Evolutionary conservation across 64 coral and sea anemone species (phyloP), one percentile per base, ranked within the genome.

Genomic region (Pachyseris speciosa): DNA sequence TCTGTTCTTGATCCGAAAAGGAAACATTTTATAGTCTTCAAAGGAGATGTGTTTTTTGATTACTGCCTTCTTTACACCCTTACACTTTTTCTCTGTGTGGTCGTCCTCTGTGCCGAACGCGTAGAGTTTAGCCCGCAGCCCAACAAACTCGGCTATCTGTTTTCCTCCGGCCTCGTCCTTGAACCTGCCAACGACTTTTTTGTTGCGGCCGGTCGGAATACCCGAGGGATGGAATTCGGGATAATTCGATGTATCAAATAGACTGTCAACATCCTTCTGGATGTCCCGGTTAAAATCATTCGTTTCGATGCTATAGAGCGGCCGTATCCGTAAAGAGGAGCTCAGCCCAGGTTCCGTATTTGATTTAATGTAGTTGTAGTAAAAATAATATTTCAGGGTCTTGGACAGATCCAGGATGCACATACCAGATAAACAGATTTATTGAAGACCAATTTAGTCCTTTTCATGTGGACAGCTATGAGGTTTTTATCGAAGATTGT

Each of bases 191-290:
- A 48, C 26, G 20, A 86, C 42, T 71, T 86, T 86, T 44, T 86
- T 86, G 42, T 86, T 69, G 3, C 38, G 25, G 30, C 83, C 65
- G 15, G 24, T 51, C 29, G 42, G 8, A 2, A 81, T 81, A 58
- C 73, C 36, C 2, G 73, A 55, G 10, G 40, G 64, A 43, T 71
- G 83, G 15, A 51, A 22, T 16, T 38, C 33, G 20, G 64, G 83
- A 40, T 86, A 86, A n/a, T 40, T 70, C 40, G 63, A 69, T 5
- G 83, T 86, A 28, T 86, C 83, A 86, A 86, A 86, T 20, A 51
- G 64, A 13, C 37, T 30, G 29, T 71, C 30, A 26, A 86, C 65
- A 70, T 86, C 64, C 1, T 12, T 1, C 13, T 19, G 45, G 15
- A 86, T 86, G 20, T 86, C 83, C 24, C 45, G 17, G 17, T 69